Conservation (phyloP, 2,113 vertebrate genomes). For the Phasianus colchicus region DNA sequence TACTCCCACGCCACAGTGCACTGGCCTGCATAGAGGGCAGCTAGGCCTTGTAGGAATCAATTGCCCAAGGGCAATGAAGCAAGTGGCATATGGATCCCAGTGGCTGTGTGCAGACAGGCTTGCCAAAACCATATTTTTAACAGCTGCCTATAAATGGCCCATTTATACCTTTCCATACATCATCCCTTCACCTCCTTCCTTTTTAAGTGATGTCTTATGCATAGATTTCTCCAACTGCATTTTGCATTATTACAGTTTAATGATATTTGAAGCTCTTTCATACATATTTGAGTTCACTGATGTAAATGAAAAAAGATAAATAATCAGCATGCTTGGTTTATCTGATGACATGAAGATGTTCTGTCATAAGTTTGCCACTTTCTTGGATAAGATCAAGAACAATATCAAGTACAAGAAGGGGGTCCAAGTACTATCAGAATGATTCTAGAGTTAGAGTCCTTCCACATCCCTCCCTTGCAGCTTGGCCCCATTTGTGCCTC, state of each 20-base stretch:
- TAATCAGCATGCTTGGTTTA: constrained; percentile 71
- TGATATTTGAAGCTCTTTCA: constrained; percentile 72
- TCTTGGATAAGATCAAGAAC: constrained; percentile 48
- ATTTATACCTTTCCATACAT: constrained; percentile 63
- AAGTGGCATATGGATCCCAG: neutral
- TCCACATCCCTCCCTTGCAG: constrained; percentile 11
- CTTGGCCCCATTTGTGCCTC: neutral
- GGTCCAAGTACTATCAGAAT: neutral
- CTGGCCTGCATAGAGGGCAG: neutral
- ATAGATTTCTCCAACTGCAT: constrained; percentile 58
- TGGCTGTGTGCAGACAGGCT: neutral
- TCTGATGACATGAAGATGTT: constrained; percentile 57
- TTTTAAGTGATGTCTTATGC: constrained; percentile 60
- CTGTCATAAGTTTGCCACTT: constrained; percentile 36
- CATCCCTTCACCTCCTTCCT: constrained; percentile 62
- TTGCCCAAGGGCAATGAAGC: neutral
- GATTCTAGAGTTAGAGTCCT: neutral
- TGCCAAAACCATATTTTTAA: constrained; percentile 4
- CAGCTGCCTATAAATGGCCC: constrained; percentile 38
- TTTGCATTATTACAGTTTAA: constrained; percentile 76
- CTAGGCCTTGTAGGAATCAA: neutral
- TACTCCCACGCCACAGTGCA: neutral
- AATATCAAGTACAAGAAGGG: constrained; percentile 8
- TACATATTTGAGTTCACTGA: constrained; percentile 67
- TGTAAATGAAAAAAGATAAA: constrained; percentile 65